phyloP scores from a whole-genome alignment of 30 jellyfish, hydroid and myxozoan species.

The Phacellophora camtschatica region DNA sequence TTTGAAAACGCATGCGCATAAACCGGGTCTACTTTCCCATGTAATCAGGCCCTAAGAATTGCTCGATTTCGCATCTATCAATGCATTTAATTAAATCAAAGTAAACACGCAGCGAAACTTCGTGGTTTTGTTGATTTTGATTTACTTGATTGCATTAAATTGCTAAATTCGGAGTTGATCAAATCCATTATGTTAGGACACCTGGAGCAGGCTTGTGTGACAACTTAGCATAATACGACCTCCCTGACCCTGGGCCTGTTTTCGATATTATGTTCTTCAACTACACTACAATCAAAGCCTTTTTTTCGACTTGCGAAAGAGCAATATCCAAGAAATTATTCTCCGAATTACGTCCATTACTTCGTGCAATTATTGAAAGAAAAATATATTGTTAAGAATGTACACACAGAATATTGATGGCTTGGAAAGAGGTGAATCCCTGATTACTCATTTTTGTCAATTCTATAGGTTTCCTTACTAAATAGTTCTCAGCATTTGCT shows the following conservation, averaged over 20 bases:
- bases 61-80: no score
- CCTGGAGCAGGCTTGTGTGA: constrained; percentile 76
- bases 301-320: constrained; percentile 70
- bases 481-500: no score
- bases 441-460: no score
- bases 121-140: no score
- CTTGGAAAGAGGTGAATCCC: constrained; percentile 70
- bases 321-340: constrained; percentile 63
- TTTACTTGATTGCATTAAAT: no score
- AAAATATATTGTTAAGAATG: constrained; percentile 23
- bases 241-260: constrained; percentile 71
- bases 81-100: no score
- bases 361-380: constrained; percentile 57
- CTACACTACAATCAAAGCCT: constrained; percentile 68
- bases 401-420: constrained; percentile 83
- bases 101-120: no score
- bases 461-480: no score
- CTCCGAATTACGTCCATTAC: constrained; percentile 65
- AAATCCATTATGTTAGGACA: constrained; percentile 47
- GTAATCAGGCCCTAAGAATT: no score
- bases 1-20: no score
- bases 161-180: no score
- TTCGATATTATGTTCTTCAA: constrained; percentile 57
- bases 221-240: constrained; percentile 60
- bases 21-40: no score